These are phyloP conservation scores for Sternotherus odoratus DNA, from an alignment of 2,797 vertebrate genomes.

Conservation along the genomic window DNA sequence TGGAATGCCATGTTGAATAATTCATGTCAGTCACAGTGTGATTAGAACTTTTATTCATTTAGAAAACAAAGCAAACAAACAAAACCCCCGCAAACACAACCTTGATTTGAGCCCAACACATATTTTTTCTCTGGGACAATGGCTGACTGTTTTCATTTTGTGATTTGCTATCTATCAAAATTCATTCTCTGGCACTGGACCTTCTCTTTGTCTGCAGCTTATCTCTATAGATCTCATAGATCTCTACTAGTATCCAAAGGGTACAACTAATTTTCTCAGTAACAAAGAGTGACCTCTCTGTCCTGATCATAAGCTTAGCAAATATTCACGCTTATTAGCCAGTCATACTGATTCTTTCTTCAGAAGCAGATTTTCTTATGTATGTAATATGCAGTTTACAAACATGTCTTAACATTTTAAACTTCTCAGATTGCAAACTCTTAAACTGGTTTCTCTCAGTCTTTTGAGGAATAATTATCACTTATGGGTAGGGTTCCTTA, in stretches of 20 bases:
- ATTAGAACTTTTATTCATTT: neutral
- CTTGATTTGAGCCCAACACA: neutral
- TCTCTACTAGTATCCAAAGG: neutral
- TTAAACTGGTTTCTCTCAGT: neutral
- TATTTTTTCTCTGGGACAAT: neutral
- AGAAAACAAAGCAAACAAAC: neutral
- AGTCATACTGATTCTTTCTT: neutral
- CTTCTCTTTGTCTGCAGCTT: neutral
- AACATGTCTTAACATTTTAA: neutral
- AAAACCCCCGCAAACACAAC: neutral
- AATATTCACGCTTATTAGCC: neutral
- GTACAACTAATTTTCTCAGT: slow-evolving; percentile 27
- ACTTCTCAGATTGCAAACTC: neutral
- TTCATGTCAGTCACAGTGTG: neutral
- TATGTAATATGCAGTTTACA: neutral
- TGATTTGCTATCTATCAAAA: neutral
- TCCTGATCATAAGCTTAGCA: neutral
- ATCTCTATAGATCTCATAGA: neutral
- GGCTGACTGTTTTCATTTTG: slow-evolving; percentile 18
- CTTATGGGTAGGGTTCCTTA: neutral
- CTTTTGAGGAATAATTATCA: neutral
- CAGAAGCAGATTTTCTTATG: neutral
- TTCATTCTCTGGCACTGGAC: neutral
- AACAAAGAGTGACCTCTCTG: neutral
- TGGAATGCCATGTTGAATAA: neutral